Evolutionary conservation across 2,113 vertebrate species (phyloP), one percentile per base, ranked within the genome.

Genomic region (Thalassarche chlororhynchos): DNA sequence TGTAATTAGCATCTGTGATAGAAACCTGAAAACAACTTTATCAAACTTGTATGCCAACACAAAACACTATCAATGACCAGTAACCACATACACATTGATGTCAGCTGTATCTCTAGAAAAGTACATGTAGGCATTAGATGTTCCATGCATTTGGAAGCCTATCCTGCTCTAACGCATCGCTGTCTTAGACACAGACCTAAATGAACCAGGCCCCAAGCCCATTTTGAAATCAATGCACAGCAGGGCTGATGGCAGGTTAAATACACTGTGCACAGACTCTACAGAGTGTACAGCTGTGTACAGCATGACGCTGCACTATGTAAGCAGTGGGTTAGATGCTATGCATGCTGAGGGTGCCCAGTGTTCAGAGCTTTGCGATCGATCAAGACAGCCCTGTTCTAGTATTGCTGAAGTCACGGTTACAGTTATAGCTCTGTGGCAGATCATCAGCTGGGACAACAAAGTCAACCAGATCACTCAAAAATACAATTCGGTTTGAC

Each of bases 241-340:
- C 19, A 78, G 18, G 42, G 54, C 38, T 62, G 64, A 66, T 0
- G 6, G 46, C 14, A 4, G 2, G 49, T 38, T n/a, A 80, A 46
- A 69, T 8, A 34, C 26, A 28, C 44, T 15, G 12, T 52, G 78
- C 51, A 65, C 11, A 94, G 54, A 46, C 38, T 21, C 18, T 34
- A 13, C 28, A 25, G 19, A 31, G 21, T 1, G 6, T 12, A 38
- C 3, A 60, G 54, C n/a, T 76, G 23, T 10, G 21, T 42, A 55
- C 14, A 54, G 57, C 0, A 1, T 24, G 32, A 66, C 20, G 12
- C 46, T 6, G 51, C 16, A 6, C 47, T 8, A 11, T 0, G 0
- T 14, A 70, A 79, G 57, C 66, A 55, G 23, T 3, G 23, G 23
- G 47, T 17, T 51, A 52, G 57, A 64, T 44, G 12, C 58, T 26